Conservation (phyloP, 1,140 invertebrate genomes). For the Nixonia krombeini region DNA sequence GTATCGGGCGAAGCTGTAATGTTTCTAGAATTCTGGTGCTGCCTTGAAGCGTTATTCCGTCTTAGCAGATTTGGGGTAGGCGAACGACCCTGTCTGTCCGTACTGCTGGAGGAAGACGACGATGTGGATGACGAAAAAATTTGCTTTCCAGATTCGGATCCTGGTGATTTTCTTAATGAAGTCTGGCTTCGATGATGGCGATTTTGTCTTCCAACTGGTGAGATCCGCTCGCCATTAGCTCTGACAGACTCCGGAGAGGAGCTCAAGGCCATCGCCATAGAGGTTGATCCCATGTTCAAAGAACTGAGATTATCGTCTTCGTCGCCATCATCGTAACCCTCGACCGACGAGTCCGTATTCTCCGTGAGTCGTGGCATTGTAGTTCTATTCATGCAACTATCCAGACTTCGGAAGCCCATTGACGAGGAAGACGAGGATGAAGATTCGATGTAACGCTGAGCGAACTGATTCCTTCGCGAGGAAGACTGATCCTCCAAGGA, state of each 20-base stretch:
- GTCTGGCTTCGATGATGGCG: conserved; percentile 62
- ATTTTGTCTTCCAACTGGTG: conserved; percentile 61
- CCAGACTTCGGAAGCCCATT: conserved; percentile 74
- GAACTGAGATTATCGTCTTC: conserved; percentile 71
- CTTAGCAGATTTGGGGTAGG: conserved; percentile 63
- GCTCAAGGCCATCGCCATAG: conserved; percentile 41
- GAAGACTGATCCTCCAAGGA: conserved; percentile 73
- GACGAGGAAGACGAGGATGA: conserved; percentile 74
- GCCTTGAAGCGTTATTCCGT: conserved; percentile 49
- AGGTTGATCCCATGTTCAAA: conserved; percentile 45
- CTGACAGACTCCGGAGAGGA: conserved; percentile 60
- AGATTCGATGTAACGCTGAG: conserved; percentile 72
- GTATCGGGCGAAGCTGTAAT: conserved; percentile 64
- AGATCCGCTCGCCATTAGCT: conserved; percentile 62
- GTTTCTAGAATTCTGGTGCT: conserved; percentile 60
- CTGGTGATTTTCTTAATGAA: conserved; percentile 66
- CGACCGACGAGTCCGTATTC: conserved; percentile 74
- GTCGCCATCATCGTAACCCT: conserved; percentile 74
- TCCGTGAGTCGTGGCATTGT: conserved; percentile 73
- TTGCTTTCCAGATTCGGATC: conserved; percentile 66
- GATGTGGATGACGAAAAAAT: conserved; percentile 67
- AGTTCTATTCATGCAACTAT: conserved; percentile 68
- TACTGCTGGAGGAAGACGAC: conserved; percentile 69
- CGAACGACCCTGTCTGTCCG: conserved; percentile 61
- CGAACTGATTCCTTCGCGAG: conserved; percentile 69